Evolutionary conservation across 2,797 vertebrate genomes (phyloP), one percentile per base, ranked within the genome.

Genomic region (Sebastes ruberrimus): DNA sequence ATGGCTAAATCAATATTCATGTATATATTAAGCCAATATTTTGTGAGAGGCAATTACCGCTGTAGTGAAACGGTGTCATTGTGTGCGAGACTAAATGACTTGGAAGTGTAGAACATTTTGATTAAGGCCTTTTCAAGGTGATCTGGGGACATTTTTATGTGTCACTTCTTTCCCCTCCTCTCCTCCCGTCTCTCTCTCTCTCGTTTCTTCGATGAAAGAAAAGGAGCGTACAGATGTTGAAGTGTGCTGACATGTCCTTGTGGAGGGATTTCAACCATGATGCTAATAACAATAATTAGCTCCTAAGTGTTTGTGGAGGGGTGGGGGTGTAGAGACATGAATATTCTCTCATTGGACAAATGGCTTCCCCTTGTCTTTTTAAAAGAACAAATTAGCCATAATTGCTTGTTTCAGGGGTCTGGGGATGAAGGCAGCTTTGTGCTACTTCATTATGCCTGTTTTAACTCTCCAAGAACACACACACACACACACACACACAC

Each of bases 241-340:
- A 94, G 94, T 91, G 93, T 89, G 93, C 92, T 95, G 95, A 95
- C 94, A 95, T 93, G 95, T 95, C 96, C 96, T 95, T 96, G 95
- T 93, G 86, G 92, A 94, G 91, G 91, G 94, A 96, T 95, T 94
- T 96, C 95, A 96, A 95, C 94, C 94, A 94, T 96, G 95, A 95
- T 95, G 95, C 89, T 96, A 96, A 96, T 96, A 96, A 96, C 95
- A 95, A 96, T 96, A 96, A 96, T 96, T 96, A 96, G 94, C 93
- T 94, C 91, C 92, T 94, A 95, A 95, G 95, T 95, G 95, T 96
- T 94, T 94, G 93, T 74, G 56, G 88, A 92, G 86, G 91, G 94
- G 92, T 82, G 92, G 93, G 94, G 94, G 94, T 94, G 92, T 84
- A 91, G 86, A 91, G 92, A 95, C 94, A 94, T 96, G 95, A 95